Percentiles rank a stretch among this genome's conserved stretches.
phyloP scores from a whole-genome alignment of 2,797 vertebrate genomes.

The Protosalanx chinensis region DNA sequence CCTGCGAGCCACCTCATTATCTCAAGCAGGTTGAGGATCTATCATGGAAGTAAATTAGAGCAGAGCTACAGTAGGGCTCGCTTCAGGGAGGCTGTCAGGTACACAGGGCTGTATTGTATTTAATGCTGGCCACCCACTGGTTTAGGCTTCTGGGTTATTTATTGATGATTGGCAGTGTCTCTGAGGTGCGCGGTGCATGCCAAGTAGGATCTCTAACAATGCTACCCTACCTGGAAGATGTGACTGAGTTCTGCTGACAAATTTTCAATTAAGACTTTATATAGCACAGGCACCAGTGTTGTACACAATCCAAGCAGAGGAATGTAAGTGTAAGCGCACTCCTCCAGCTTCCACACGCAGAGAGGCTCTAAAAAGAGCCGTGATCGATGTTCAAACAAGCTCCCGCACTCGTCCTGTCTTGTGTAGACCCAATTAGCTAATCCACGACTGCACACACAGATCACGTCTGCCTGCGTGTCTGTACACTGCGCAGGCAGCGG shows the following conservation, averaged over 20 bases:
- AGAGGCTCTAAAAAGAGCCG: not conserved
- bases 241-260: not conserved
- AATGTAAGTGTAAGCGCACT: not conserved
- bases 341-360: too few species aligned
- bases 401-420: not conserved
- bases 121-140: slow-evolving; percentile 21
- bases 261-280: not conserved
- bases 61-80: slow-evolving; percentile 8
- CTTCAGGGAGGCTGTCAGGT: slow-evolving; percentile 24
- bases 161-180: slow-evolving; percentile 19
- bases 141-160: slow-evolving; percentile 19
- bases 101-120: slow-evolving; percentile 15
- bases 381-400: not conserved
- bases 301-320: not conserved
- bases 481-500: not conserved
- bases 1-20: slow-evolving; percentile 45
- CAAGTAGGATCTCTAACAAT: not conserved
- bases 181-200: not conserved
- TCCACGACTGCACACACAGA: not conserved
- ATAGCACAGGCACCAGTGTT: not conserved
- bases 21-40: slow-evolving; percentile 32
- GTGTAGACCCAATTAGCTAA: not conserved
- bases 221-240: not conserved
- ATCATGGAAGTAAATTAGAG: slow-evolving; percentile 38
- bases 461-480: not conserved